Percentiles rank a stretch among this genome's conserved stretches.
Conservation (phyloP, 2,888 invertebrate genomes). For the Idaea aversata region DNA sequence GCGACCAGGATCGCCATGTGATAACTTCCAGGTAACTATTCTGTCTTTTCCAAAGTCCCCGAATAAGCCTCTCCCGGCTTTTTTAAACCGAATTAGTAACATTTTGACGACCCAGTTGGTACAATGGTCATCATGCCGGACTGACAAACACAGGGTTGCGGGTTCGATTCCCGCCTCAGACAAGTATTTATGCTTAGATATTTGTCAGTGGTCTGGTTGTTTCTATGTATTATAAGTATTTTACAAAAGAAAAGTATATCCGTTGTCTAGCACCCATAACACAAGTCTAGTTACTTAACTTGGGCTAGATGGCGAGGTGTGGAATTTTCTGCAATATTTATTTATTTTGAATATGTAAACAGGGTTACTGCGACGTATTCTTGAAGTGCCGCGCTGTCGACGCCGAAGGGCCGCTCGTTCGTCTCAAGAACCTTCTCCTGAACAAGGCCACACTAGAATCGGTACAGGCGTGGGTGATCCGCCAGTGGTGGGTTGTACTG, state of each 20-base stretch:
- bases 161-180: too few species aligned
- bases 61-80: background rate
- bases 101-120: too few species aligned
- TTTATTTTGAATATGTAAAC: constrained; percentile 17
- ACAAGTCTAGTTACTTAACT: too few species aligned
- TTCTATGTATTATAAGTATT: too few species aligned
- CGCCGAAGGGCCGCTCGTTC: constrained; percentile 97
- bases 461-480: constrained; percentile 96
- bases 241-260: too few species aligned
- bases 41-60: background rate
- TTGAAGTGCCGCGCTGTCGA: constrained; percentile 98
- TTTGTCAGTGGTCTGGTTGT: too few species aligned
- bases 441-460: constrained; percentile 93
- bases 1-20: constrained; percentile 98
- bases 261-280: too few species aligned
- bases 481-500: constrained; percentile 97
- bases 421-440: constrained; percentile 96
- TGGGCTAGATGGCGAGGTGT: too few species aligned
- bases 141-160: too few species aligned
- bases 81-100: background rate
- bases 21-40: constrained; percentile 93
- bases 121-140: too few species aligned
- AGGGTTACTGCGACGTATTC: constrained; percentile 99
- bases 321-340: too few species aligned
- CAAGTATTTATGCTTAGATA: too few species aligned